Base-by-base conservation (phyloP, 2,113 vertebrate genomes). In the Cepphus grylle region DNA sequence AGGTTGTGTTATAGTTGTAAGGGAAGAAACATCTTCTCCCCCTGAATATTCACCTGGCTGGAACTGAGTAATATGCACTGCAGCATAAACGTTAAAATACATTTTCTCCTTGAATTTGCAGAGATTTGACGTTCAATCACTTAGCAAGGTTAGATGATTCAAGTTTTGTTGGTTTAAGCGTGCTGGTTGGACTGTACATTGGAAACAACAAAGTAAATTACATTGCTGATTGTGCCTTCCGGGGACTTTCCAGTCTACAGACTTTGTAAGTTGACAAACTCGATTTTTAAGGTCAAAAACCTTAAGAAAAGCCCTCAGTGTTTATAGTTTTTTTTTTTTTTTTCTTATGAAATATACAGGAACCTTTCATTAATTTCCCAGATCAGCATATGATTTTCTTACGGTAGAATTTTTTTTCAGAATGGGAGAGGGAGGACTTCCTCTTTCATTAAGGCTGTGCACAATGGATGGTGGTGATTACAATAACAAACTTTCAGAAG, bases 151-250 rank as follows among this genome's bases (percentile, higher is more conserved):
- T 99, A 95, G 99, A 99, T 63, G 99, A 99, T 82, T 99, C 99
- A 62, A 99, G 99, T 96, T 99, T 99, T 36, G 87, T 98, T 38
- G 99, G 99, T 86, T 98, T 99, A 91, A 99, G 98, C 8, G 89
- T 99, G 65, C 98, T 99, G 81, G 98, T 98, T 65, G 98, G 98
- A 84, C 98, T 99, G 63, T 98, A 98, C 93, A 96, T 99, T 14
- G 99, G 99, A 43, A 98, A 99, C 98, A 99, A 99, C 98, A 98
- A 97, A 72, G 98, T 99, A 77, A 99, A 98, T 98, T 99, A 99
- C 96, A 99, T 99, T 62, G 99, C 99, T 6, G 99, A 99, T 91
- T 99, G 99, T 92, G 99, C 99, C 84, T 99, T 99, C 96, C 98
- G 98, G 59, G 99, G 99, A 55, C 99, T 99, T 89, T 98, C 98